A percentile compares a stretch with the other conserved stretches of the same genome.
Evolutionary conservation across 2,113 vertebrate genomes (phyloP).

Genomic region (Psittacara wagleri): DNA sequence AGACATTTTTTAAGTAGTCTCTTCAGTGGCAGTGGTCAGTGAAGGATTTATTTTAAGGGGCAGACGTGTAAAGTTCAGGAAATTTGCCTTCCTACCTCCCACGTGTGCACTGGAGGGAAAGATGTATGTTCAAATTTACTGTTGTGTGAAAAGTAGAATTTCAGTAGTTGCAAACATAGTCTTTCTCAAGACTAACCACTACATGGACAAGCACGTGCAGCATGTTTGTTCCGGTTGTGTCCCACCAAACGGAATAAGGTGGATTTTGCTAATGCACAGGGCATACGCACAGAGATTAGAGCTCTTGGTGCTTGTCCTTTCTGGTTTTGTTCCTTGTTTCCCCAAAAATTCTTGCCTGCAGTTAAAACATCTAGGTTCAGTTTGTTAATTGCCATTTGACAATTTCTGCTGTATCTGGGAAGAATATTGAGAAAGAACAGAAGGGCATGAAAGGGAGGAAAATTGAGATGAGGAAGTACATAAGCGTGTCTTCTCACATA

Average conservation of each 20-base stretch:
- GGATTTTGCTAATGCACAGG: background rate
- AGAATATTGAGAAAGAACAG: background rate
- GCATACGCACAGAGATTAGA: background rate
- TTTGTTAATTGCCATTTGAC: background rate
- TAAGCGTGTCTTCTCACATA: background rate
- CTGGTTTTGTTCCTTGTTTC: background rate
- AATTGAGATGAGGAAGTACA: background rate
- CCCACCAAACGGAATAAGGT: background rate
- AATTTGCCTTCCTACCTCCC: background rate
- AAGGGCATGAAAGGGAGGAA: background rate
- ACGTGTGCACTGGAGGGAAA: background rate
- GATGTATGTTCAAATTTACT: background rate
- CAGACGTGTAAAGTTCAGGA: background rate
- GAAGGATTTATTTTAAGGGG: background rate
- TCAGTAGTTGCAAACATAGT: background rate
- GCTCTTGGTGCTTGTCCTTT: background rate
- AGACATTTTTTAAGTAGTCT: slow-evolving; percentile 4
- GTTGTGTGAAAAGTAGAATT: background rate
- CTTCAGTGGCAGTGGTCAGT: background rate
- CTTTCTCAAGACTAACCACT: background rate
- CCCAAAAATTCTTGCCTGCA: background rate
- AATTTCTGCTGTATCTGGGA: background rate
- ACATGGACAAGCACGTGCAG: background rate
- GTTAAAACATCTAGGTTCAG: background rate
- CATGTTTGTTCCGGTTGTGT: background rate